Base-by-base conservation (phyloP, 2,888 invertebrate species). In the Unio delphinus region DNA sequence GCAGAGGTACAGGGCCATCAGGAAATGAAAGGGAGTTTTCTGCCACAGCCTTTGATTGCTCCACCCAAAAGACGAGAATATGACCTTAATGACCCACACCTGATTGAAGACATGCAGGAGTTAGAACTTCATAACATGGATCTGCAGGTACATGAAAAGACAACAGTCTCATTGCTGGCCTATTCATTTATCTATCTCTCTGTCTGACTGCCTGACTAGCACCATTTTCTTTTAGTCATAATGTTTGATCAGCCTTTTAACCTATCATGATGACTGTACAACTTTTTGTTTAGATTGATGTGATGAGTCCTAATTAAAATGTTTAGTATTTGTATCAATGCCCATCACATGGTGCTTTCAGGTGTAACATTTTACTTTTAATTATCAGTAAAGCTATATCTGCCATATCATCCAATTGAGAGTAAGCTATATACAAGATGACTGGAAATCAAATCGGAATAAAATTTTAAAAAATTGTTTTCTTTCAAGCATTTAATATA, bases 71-170 rank as follows among this genome's bases (percentile, higher is more conserved):
- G 69, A 68, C 11, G 70, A 71, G 15, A 23, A 18, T 67, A 73
- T 23, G 72, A 73, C 61, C 64, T 63, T 26, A 65, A 67, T 60
- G 80, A 80, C 57, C 78, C 76, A n/a, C 78, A 83, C 63, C 72
- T 76, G 4, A 73, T 74, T 17, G 73, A 76, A 4, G 81, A 85
- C 59, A 58, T 80, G 18, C 83, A 87, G 64, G 81, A 83, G 65
- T 64, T 86, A 68, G 87, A 88, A 69, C 74, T 88, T 6, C 75
- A 83, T 28, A 85, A 86, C 63, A 80, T 85, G 72, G 83, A 87
- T 68, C 75, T 88, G 59, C 83, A 86, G 83, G 87, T 87, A 68
- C 34, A 64, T 34, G 57, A 18, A 26, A 18, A 60, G 20, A 26
- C 59, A 58, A 23, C 23, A 26, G 11, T 58, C n/a, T n/a, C 58